A percentile compares a stretch with the other conserved stretches of the same genome.
Evolutionary conservation across 2,113 vertebrate species (phyloP).

Genomic region (Vidua chalybeata): DNA sequence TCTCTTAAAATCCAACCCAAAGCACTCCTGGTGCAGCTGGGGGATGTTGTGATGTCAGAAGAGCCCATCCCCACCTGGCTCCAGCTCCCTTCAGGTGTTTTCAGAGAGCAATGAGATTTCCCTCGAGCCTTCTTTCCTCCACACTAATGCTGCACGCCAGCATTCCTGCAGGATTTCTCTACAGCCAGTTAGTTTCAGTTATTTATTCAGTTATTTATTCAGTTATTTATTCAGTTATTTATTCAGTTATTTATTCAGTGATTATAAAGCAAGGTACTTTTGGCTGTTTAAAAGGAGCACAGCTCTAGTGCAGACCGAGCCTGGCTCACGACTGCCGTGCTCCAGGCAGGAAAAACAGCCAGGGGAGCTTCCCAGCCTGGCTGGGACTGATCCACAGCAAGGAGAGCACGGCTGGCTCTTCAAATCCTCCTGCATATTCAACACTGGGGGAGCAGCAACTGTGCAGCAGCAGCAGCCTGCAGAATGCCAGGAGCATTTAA

Average conservation of each 20-base stretch:
- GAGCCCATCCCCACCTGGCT: background rate
- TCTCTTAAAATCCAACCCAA: background rate
- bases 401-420: background rate
- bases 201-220: background rate
- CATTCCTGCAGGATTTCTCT: background rate
- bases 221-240: background rate
- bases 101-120: background rate
- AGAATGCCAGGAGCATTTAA: background rate
- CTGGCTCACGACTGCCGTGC: background rate
- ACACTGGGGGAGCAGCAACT: background rate
- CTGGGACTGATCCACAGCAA: background rate
- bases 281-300: background rate
- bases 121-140: background rate
- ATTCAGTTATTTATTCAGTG: too few relatives aligned
- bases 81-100: background rate
- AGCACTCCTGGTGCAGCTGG: background rate
- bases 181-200: background rate
- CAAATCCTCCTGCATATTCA: slow-evolving; percentile 1
- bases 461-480: background rate
- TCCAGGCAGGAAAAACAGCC: slow-evolving; percentile 1
- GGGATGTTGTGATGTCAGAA: background rate
- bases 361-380: background rate
- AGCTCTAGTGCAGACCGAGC: background rate
- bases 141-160: too few relatives aligned
- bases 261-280: background rate